These are phyloP conservation scores for Cabera pusaria DNA, from an alignment of 2,888 invertebrate genomes.

Conservation along the genomic window DNA sequence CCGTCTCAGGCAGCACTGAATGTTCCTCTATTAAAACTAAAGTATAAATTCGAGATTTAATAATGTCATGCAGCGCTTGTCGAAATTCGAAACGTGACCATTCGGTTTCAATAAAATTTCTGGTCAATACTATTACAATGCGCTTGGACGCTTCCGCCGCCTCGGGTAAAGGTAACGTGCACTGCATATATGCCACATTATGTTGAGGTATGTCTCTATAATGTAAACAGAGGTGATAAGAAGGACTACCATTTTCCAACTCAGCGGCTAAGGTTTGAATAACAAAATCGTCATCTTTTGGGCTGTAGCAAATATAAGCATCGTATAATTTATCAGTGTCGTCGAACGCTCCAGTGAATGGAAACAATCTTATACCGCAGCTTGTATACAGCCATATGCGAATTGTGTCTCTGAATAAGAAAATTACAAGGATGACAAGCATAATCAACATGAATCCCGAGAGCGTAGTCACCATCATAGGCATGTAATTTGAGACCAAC, in stretches of 20 bases:
- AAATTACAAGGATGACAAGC: constrained; percentile 89
- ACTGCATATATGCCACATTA: constrained; percentile 86
- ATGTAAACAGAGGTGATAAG: constrained; percentile 93
- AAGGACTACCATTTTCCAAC: constrained; percentile 91
- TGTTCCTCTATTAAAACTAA: constrained; percentile 94
- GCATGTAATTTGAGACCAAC: constrained; percentile 92
- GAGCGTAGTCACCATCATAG: constrained; percentile 90
- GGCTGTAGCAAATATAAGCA: constrained; percentile 96
- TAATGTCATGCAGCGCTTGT: constrained; percentile 93
- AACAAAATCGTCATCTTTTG: constrained; percentile 96
- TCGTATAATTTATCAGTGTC: constrained; percentile 95
- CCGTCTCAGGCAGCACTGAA: constrained; percentile 90
- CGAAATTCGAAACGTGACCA: constrained; percentile 96
- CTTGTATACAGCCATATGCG: constrained; percentile 94
- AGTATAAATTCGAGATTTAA: constrained; percentile 91
- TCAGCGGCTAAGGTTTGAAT: constrained; percentile 93
- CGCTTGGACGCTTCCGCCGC: constrained; percentile 95
- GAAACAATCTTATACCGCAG: constrained; percentile 92
- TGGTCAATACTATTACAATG: constrained; percentile 93
- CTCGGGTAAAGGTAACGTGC: constrained; percentile 90
- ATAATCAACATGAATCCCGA: constrained; percentile 90
- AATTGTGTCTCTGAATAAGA: constrained; percentile 93
- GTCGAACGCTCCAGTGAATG: constrained; percentile 87
- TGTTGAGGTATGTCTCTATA: constrained; percentile 92
- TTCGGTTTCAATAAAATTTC: constrained; percentile 95